These are phyloP conservation scores for Drosophila ohnishii DNA, from an alignment of 1,140 invertebrate species.

Conservation along the genomic window DNA sequence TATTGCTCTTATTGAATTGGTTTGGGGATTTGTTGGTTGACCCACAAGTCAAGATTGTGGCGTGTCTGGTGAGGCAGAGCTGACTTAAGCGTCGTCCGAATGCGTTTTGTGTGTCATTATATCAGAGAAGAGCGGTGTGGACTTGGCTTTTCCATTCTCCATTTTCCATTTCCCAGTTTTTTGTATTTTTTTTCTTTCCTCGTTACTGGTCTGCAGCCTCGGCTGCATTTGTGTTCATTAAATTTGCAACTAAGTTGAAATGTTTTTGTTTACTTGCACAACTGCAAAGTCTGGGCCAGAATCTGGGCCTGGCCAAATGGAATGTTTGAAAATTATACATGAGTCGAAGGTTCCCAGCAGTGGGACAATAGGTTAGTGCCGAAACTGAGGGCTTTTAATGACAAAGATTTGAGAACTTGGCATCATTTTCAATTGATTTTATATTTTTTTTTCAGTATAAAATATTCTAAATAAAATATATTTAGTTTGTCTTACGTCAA, in stretches of 20 bases:
- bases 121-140: constrained; percentile 19
- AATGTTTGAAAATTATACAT: constrained; percentile 54
- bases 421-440: background rate
- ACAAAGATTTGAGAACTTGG: background rate
- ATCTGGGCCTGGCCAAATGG: constrained; percentile 28
- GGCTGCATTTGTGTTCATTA: constrained; percentile 72
- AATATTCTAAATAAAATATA: background rate
- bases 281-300: constrained; percentile 7
- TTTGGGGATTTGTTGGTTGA: constrained; percentile 76
- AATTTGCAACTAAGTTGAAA: constrained; percentile 72
- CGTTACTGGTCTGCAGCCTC: constrained; percentile 1
- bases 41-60: constrained; percentile 69
- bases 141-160: constrained; percentile 37
- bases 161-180: constrained; percentile 1
- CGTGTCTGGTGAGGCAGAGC: constrained; percentile 33
- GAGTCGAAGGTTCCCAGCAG: constrained; percentile 2
- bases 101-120: constrained; percentile 64
- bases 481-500: background rate
- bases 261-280: constrained; percentile 68
- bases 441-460: background rate
- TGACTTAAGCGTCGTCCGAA: constrained; percentile 62
- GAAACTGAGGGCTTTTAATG: background rate
- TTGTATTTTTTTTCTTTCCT: constrained; percentile 7
- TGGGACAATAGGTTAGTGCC: background rate
- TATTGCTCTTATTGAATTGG: constrained; percentile 80